Evolutionary conservation across 2,113 vertebrate genomes (phyloP).

Genomic region (Saiga tatarica): DNA sequence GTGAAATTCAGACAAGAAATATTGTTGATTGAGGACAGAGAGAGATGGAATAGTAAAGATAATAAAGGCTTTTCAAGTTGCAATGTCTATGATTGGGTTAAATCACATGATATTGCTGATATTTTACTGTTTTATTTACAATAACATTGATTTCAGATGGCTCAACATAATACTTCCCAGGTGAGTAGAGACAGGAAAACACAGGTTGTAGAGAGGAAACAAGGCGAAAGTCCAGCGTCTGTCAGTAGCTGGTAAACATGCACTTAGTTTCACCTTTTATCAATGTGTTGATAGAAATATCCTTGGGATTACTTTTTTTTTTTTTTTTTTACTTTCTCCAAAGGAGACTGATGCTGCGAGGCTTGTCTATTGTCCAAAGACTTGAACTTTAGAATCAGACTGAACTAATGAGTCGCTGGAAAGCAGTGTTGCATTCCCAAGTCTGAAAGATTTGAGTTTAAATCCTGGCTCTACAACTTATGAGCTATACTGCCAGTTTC

Average conservation of each 20-base stretch:
- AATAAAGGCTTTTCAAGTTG: not conserved
- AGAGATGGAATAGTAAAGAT: not conserved
- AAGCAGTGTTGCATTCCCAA: not conserved
- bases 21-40: not conserved
- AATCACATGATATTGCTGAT: not conserved
- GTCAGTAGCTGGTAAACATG: not conserved
- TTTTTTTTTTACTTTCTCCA: not conserved
- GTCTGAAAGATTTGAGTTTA: not conserved
- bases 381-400: not conserved
- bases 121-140: not conserved
- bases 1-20: not conserved
- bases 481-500: not conserved
- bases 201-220: not conserved
- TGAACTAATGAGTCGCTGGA: not conserved
- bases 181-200: not conserved
- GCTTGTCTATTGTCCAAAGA: not conserved
- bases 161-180: not conserved
- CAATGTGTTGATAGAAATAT: not conserved
- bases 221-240: not conserved
- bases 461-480: not conserved
- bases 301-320: not conserved
- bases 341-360: not conserved
- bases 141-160: not conserved
- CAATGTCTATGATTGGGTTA: not conserved
- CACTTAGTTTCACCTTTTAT: not conserved